Evolutionary conservation across 2,113 vertebrate species (phyloP).

Genomic region (Suncus etruscus): DNA sequence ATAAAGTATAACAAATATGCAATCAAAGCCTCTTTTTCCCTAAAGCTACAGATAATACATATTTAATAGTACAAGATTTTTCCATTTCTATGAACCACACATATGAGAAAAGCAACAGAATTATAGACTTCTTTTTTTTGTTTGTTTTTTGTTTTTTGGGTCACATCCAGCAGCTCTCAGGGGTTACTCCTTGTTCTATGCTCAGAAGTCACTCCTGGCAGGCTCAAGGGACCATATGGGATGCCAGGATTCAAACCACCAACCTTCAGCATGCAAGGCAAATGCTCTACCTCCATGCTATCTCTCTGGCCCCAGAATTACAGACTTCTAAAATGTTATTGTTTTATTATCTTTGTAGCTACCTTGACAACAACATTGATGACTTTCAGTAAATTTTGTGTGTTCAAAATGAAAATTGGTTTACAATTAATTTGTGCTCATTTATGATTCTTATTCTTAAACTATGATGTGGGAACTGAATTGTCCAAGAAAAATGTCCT

Average conservation of each 20-base stretch:
- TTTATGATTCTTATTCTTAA: neutral
- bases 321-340: neutral
- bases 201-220: too few species aligned
- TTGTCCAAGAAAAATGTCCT: neutral
- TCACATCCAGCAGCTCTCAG: too few species aligned
- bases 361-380: neutral
- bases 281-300: too few species aligned
- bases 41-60: too few species aligned
- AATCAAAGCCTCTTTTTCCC: too few species aligned
- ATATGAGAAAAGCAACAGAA: neutral
- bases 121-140: neutral
- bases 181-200: too few species aligned
- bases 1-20: too few species aligned
- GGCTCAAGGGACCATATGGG: too few species aligned
- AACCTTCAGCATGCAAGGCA: too few species aligned
- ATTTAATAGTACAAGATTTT: neutral
- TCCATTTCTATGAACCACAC: neutral
- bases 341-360: neutral
- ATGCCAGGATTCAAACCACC: too few species aligned
- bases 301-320: too few species aligned
- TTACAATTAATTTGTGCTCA: neutral
- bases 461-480: neutral
- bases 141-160: too few species aligned
- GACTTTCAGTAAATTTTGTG: neutral
- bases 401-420: neutral